Conservation (phyloP, 2,113 vertebrate genomes). For the Megaceryle torquata region DNA sequence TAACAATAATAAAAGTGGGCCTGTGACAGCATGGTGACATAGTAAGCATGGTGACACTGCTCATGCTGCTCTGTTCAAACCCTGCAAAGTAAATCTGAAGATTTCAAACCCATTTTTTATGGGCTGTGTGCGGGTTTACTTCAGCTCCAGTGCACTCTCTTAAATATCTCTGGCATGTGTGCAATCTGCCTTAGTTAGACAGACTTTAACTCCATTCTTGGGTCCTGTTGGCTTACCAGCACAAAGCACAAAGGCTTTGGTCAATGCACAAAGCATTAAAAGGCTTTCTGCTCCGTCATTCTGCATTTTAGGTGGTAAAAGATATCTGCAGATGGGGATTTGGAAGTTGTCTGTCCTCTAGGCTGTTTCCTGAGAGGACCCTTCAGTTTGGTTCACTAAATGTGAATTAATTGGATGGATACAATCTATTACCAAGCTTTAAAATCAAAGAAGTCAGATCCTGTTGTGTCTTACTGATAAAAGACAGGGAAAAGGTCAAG, state of each 20-base stretch:
- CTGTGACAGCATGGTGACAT: neutral
- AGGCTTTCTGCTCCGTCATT: neutral
- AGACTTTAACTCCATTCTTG: neutral
- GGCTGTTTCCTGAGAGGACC: neutral
- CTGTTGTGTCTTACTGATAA: neutral
- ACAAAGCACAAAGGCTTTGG: neutral
- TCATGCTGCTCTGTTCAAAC: neutral
- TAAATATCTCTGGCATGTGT: neutral
- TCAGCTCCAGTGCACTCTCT: neutral
- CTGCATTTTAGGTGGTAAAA: neutral
- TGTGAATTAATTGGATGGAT: slow-evolving; percentile 1
- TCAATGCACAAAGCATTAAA: neutral
- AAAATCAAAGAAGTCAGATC: neutral
- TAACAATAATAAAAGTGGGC: neutral
- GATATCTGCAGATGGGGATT: neutral
- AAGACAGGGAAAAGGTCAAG: slow-evolving; percentile 12
- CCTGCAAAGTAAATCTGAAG: neutral
- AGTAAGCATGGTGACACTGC: neutral
- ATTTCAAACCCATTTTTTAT: neutral
- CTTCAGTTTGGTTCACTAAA: neutral
- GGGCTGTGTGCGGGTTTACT: neutral
- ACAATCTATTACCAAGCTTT: neutral
- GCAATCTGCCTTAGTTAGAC: neutral
- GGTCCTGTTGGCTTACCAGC: neutral
- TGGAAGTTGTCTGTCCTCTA: neutral